Evolutionary conservation across 1,140 invertebrate species (phyloP).

Genomic region (Andrena cerasifolii): DNA sequence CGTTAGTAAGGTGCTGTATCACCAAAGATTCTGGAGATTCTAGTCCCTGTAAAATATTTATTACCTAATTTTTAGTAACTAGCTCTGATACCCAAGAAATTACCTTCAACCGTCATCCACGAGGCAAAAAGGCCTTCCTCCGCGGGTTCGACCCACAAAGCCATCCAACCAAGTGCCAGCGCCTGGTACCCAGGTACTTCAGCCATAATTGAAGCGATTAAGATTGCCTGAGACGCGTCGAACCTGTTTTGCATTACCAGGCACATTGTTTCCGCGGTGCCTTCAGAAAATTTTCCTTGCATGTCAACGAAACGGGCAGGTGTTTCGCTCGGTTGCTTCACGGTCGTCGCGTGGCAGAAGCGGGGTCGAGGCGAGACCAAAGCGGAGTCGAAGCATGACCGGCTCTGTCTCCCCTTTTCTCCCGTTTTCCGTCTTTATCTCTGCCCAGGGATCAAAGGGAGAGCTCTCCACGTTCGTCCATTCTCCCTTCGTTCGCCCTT

Average conservation of each 20-base stretch:
- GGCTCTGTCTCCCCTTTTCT: constrained; percentile 38
- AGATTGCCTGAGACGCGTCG: neutral
- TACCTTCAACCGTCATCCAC: too few relatives aligned
- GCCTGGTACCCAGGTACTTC: neutral
- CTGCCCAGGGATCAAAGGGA: constrained; percentile 34
- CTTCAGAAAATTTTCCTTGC: constrained; percentile 69
- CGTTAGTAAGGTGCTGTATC: too few relatives aligned
- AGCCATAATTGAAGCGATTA: constrained; percentile 10
- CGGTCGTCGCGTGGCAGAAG: constrained; percentile 73
- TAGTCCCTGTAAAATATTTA: too few relatives aligned
- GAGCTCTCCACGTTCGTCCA: constrained; percentile 25
- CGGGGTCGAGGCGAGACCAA: constrained; percentile 66
- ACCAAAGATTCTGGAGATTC: too few relatives aligned
- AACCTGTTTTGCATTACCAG: neutral
- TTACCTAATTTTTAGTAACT: too few relatives aligned
- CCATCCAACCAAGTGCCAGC: too few relatives aligned
- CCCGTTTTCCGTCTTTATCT: constrained; percentile 12
- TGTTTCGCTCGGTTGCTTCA: constrained; percentile 71
- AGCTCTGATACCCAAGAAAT: too few relatives aligned
- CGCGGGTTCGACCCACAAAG: too few relatives aligned
- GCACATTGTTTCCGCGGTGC: constrained; percentile 38
- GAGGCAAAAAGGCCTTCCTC: too few relatives aligned
- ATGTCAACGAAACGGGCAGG: constrained; percentile 74
- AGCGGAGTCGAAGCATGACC: constrained; percentile 65
- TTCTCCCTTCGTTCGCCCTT: constrained; percentile 23